Percentiles rank a stretch among this genome's conserved stretches.
Evolutionary conservation across 1,140 invertebrate species (phyloP).

Genomic region (Tribolium madens): DNA sequence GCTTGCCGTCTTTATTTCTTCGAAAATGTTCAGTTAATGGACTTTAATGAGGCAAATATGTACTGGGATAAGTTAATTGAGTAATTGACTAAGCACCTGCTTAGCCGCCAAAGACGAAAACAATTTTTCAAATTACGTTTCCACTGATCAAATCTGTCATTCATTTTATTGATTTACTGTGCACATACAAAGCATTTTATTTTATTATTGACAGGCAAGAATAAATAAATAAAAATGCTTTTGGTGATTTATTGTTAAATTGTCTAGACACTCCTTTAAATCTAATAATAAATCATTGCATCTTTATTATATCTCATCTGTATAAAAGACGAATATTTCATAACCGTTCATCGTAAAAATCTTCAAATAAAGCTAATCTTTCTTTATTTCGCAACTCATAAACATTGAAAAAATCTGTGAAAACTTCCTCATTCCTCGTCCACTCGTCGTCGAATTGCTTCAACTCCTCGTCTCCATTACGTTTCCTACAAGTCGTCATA

Average conservation of each 20-base stretch:
- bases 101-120: neutral
- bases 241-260: neutral
- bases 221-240: neutral
- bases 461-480: constrained; percentile 10
- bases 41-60: neutral
- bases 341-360: neutral
- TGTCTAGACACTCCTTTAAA: neutral
- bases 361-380: too few species aligned
- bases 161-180: neutral
- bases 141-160: neutral
- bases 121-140: too few species aligned
- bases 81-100: neutral
- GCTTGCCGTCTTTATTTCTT: neutral
- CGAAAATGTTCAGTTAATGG: neutral
- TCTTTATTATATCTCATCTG: neutral
- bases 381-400: too few species aligned
- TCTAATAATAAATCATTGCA: neutral
- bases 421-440: too few species aligned
- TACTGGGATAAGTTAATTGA: neutral
- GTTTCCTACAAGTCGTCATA: constrained; percentile 14
- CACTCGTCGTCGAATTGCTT: neutral
- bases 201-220: neutral
- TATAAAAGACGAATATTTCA: neutral
- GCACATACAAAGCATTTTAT: neutral
- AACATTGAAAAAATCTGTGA: too few species aligned